phyloP scores from a whole-genome alignment of 2,888 invertebrate species.

The Crioceris asparagi region DNA sequence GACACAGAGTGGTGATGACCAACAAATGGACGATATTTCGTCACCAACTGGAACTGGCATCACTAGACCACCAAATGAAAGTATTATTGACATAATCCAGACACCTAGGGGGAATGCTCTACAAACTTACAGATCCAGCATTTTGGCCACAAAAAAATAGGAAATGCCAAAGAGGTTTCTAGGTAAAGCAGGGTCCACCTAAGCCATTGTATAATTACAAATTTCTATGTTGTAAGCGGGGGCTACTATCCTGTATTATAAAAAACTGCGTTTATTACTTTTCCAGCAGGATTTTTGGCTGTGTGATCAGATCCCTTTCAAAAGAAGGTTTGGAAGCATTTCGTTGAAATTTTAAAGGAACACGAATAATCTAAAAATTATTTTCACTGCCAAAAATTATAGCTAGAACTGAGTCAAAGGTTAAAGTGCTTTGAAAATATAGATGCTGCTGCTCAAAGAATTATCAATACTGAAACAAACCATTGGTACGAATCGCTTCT shows the following conservation, averaged over 20 bases:
- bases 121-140: too few relatives aligned
- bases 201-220: too few relatives aligned
- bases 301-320: neutral
- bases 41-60: too few relatives aligned
- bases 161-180: too few relatives aligned
- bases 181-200: too few relatives aligned
- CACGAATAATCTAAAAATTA: slow-evolving; percentile 3
- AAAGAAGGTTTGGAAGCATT: slow-evolving; percentile 6
- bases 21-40: too few relatives aligned
- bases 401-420: neutral
- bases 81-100: too few relatives aligned
- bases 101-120: too few relatives aligned
- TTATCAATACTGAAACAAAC: slow-evolving; percentile 6
- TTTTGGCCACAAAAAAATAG: too few relatives aligned
- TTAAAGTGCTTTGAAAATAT: slow-evolving; percentile 5
- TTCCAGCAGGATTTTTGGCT: slow-evolving; percentile 13
- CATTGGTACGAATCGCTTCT: slow-evolving; percentile 4
- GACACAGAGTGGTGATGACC: too few relatives aligned
- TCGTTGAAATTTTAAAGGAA: slow-evolving; percentile 1
- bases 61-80: too few relatives aligned
- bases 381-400: slow-evolving; percentile 1
- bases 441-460: slow-evolving; percentile 1
- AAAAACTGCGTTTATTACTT: slow-evolving; percentile 19
- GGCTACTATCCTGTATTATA: slow-evolving; percentile 17
- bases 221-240: too few relatives aligned